Evolutionary conservation across 2,888 invertebrate genomes (phyloP).

Genomic region (Embidobia sp.): DNA sequence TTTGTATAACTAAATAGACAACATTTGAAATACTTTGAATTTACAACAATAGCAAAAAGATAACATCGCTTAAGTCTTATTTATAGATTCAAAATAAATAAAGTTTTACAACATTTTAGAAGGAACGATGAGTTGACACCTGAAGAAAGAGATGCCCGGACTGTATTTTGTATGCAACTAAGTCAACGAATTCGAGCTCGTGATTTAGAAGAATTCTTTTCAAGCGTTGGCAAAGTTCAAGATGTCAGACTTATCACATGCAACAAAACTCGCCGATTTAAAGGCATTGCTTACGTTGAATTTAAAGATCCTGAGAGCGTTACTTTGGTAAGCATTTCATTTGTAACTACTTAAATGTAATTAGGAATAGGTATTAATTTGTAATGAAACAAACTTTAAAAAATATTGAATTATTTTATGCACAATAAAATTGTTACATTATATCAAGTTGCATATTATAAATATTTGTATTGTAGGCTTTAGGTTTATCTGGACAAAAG

Average conservation of each 20-base stretch:
- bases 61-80: too few species aligned
- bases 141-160: conserved; percentile 98
- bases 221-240: conserved; percentile 98
- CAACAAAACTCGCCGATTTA: conserved; percentile 98
- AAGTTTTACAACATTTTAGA: conserved; percentile 6
- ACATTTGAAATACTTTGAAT: too few species aligned
- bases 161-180: conserved; percentile 99
- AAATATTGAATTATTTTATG: too few species aligned
- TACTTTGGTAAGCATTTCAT: conserved; percentile 87
- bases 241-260: conserved; percentile 99
- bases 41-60: too few species aligned
- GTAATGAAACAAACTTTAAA: too few species aligned
- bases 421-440: neutral
- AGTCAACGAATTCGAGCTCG: conserved; percentile 96
- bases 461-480: conserved; percentile 89
- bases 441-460: too few species aligned
- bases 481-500: conserved; percentile 97
- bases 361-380: too few species aligned
- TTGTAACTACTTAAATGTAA: too few species aligned
- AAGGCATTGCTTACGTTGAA: conserved; percentile 99
- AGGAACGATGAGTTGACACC: conserved; percentile 89
- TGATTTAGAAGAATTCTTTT: conserved; percentile 99
- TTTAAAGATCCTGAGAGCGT: conserved; percentile 99
- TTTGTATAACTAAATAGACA: too few species aligned
- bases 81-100: too few species aligned